Evolutionary conservation across 2,888 invertebrate genomes (phyloP).

Genomic region (Stenoptilia bipunctidactyla): DNA sequence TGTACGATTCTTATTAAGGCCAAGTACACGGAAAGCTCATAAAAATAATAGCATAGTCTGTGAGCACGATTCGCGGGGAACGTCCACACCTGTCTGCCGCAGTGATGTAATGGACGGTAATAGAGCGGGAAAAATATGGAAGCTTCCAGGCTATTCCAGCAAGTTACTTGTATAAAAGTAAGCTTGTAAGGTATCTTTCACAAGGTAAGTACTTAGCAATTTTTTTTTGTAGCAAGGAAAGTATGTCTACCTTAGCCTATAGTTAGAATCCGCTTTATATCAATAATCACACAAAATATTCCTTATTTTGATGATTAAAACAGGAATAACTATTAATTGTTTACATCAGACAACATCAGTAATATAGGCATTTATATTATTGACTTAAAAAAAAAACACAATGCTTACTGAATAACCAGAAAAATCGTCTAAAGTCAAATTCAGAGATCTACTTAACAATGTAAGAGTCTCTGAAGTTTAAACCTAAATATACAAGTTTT

Average conservation of each 20-base stretch:
- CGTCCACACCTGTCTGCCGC: constrained; percentile 20
- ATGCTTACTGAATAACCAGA: too few relatives aligned
- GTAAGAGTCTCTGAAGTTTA: too few relatives aligned
- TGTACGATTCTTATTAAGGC: constrained; percentile 26
- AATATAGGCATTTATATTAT: too few relatives aligned
- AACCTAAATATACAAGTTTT: too few relatives aligned
- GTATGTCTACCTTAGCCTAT: neutral
- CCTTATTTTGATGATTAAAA: too few relatives aligned
- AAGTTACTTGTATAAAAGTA: neutral
- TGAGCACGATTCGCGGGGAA: constrained; percentile 10
- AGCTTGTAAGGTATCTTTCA: neutral
- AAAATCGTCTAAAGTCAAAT: too few relatives aligned
- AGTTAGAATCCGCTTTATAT: neutral
- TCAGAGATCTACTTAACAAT: too few relatives aligned
- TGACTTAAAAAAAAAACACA: too few relatives aligned
- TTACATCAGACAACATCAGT: too few relatives aligned
- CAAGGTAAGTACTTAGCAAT: too few relatives aligned
- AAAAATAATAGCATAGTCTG: constrained; percentile 27
- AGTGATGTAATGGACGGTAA: neutral
- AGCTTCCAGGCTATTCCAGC: neutral
- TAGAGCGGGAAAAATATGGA: neutral
- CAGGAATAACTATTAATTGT: too few relatives aligned
- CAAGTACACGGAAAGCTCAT: constrained; percentile 35
- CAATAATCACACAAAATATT: neutral
- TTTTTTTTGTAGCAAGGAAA: neutral